Conservation (phyloP, 2,797 vertebrate species). For the Melanotaenia pygmaea region DNA sequence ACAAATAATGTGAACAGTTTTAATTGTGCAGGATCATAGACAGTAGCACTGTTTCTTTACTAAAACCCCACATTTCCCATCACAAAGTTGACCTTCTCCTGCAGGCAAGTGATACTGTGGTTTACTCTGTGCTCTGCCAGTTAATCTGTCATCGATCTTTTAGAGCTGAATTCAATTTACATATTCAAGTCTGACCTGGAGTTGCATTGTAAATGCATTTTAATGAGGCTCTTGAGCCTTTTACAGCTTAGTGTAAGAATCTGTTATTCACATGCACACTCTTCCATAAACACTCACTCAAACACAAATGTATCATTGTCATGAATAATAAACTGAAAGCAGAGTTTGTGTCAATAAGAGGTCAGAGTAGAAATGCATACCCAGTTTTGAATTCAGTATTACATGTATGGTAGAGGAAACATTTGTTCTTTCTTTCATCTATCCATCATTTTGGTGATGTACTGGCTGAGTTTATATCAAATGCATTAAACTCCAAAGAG, state of each 20-base stretch:
- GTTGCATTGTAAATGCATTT: neutral
- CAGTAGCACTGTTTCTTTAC: neutral
- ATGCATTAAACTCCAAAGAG: neutral
- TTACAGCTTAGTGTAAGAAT: neutral
- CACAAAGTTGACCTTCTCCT: constrained; percentile 11
- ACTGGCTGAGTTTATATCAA: neutral
- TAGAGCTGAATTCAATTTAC: neutral
- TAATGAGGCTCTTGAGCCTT: neutral
- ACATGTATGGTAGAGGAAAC: neutral
- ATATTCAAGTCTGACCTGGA: neutral
- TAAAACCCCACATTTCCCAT: constrained; percentile 3
- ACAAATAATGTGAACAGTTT: constrained; percentile 21
- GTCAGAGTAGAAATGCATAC: neutral
- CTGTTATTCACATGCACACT: neutral
- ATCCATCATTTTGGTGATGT: neutral
- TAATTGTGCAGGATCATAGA: constrained; percentile 17
- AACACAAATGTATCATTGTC: constrained; percentile 12
- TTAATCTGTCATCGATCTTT: constrained; percentile 9
- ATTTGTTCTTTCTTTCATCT: neutral
- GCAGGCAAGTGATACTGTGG: neutral
- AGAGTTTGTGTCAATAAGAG: constrained; percentile 14
- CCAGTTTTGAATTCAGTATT: constrained; percentile 4
- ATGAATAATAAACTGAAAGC: constrained; percentile 15
- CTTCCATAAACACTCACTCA: neutral
- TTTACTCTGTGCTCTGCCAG: neutral